Evolutionary conservation across 1,140 invertebrate genomes (phyloP).

Genomic region (Caenorhabditis inopinata): DNA sequence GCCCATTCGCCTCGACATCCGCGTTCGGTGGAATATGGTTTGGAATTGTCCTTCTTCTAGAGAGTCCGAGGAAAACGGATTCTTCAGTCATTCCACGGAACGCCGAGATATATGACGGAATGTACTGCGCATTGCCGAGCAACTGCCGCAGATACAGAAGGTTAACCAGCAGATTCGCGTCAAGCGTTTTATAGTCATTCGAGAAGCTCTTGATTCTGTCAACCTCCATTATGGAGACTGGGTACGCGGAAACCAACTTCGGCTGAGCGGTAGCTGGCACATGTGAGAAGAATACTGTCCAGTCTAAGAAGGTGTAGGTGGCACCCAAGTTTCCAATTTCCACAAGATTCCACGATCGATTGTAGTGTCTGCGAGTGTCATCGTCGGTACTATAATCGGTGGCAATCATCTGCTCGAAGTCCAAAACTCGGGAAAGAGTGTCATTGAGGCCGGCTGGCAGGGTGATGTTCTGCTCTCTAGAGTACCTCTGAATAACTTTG

Average conservation of each 20-base stretch:
- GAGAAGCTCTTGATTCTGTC: slow-evolving; percentile 19
- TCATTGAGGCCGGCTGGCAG: not conserved
- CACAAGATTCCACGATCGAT: slow-evolving; percentile 39
- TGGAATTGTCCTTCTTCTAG: slow-evolving; percentile 2
- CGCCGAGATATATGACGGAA: slow-evolving; percentile 7
- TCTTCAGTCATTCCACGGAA: not conserved
- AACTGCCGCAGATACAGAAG: slow-evolving; percentile 44
- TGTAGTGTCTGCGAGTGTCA: slow-evolving; percentile 34
- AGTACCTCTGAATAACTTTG: not conserved
- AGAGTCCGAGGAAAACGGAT: slow-evolving; percentile 9
- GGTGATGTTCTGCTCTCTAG: slow-evolving; percentile 5
- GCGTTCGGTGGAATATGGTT: not conserved
- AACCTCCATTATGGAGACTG: slow-evolving; percentile 28
- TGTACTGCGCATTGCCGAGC: slow-evolving; percentile 35
- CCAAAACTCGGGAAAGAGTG: not conserved
- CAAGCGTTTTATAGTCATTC: not conserved
- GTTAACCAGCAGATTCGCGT: slow-evolving; percentile 41
- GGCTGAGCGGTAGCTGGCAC: not conserved
- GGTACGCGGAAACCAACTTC: not conserved
- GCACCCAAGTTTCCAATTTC: not conserved
- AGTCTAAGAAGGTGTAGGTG: slow-evolving; percentile 40
- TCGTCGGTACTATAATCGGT: slow-evolving; percentile 47
- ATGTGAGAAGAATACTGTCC: slow-evolving; percentile 33
- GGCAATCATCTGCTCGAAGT: slow-evolving; percentile 42
- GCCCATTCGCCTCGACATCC: not conserved